These are phyloP conservation scores for Gymnorhina tibicen DNA, from an alignment of 2,113 vertebrate species.

Conservation along the genomic window DNA sequence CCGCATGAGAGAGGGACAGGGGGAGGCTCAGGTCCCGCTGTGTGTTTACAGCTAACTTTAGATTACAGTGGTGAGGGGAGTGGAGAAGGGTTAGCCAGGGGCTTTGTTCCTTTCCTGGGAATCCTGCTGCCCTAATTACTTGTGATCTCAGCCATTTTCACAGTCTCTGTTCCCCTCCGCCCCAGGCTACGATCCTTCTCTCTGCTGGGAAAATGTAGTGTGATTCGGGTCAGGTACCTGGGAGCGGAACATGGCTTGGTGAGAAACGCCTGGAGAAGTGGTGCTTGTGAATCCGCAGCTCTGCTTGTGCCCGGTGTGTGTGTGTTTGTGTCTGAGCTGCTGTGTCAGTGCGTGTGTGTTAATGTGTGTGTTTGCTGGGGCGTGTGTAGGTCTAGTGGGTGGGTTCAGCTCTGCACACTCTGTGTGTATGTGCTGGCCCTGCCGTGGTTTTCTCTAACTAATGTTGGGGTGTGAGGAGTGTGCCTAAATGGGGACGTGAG, in stretches of 20 bases:
- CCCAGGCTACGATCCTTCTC: background rate
- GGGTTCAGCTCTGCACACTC: background rate
- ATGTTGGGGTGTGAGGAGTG: background rate
- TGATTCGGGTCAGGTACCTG: background rate
- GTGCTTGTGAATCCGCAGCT: background rate
- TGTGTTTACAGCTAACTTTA: background rate
- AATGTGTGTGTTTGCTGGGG: background rate
- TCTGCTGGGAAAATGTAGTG: background rate
- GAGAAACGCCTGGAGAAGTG: background rate
- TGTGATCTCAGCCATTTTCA: background rate
- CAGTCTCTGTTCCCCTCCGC: background rate
- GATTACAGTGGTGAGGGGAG: background rate
- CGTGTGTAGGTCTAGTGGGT: background rate
- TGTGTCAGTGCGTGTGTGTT: too few species aligned
- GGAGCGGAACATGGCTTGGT: background rate
- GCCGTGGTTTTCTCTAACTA: background rate
- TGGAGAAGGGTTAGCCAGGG: background rate
- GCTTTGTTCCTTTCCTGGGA: background rate
- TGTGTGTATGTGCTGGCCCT: background rate
- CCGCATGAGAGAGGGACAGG: background rate
- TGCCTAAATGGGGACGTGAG: background rate
- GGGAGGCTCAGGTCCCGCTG: background rate
- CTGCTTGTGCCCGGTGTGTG: background rate
- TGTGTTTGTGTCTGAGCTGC: background rate
- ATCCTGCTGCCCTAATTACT: background rate